Conservation (phyloP, 2,113 vertebrate genomes). For the Actenoides lindsayi region DNA sequence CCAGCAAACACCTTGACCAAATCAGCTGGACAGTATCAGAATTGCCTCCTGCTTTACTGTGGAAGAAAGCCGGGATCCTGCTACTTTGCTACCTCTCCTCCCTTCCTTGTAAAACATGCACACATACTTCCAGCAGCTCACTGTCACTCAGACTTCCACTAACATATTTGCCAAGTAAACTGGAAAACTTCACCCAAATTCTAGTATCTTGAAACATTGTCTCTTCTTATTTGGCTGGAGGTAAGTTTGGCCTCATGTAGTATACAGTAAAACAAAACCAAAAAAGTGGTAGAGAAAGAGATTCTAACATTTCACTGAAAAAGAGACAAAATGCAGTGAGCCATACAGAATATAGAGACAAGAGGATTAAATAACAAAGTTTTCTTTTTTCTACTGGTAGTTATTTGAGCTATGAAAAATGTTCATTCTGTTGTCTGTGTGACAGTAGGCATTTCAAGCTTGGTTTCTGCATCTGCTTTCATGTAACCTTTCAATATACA, state of each 20-base stretch:
- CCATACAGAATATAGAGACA: neutral
- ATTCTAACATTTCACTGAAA: neutral
- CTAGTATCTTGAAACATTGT: neutral
- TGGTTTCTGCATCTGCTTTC: neutral
- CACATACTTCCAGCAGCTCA: neutral
- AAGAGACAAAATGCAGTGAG: neutral
- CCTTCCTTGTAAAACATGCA: neutral
- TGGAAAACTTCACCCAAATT: neutral
- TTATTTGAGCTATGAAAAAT: neutral
- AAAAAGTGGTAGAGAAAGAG: neutral
- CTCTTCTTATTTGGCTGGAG: neutral
- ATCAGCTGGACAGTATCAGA: conserved; percentile 35
- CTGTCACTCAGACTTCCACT: neutral
- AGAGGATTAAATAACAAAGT: neutral
- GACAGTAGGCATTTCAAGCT: neutral
- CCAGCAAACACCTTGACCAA: conserved; percentile 59
- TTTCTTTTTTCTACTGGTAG: neutral
- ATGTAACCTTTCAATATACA: neutral
- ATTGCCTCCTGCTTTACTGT: conserved; percentile 18
- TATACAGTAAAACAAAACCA: neutral
- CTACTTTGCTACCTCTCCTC: neutral
- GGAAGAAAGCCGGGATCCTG: conserved; percentile 26
- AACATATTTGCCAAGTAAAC: neutral
- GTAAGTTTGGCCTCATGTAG: neutral
- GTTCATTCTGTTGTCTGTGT: neutral